Conservation (phyloP, 1,140 invertebrate genomes). For the Penaeus chinensis region DNA sequence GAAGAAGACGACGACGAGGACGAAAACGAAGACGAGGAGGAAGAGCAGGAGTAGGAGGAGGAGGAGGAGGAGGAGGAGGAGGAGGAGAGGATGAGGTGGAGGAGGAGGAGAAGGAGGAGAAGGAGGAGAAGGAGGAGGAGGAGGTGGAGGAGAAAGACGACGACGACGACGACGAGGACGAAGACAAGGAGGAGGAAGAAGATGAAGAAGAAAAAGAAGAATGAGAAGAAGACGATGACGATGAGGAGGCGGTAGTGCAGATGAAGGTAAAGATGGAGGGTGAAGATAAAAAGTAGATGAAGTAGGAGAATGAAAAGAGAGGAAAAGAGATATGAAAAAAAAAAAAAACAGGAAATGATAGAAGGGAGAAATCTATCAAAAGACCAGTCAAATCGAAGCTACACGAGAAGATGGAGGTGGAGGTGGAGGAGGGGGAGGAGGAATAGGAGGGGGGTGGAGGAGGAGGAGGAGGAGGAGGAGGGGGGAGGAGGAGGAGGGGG, state of each 20-base stretch:
- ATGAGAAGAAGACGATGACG: not conserved
- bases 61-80: no score
- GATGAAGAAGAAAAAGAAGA: not conserved
- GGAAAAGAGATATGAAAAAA: not conserved
- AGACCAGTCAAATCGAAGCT: no score
- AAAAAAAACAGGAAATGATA: no score
- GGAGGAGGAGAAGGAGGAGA: not conserved
- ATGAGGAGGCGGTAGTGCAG: not conserved
- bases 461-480: not conserved
- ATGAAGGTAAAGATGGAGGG: not conserved
- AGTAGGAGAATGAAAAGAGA: not conserved
- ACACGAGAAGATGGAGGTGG: not conserved
- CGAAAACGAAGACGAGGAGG: no score
- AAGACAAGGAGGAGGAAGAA: not conserved
- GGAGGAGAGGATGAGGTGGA: not conserved
- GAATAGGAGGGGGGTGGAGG: not conserved
- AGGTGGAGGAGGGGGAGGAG: not conserved
- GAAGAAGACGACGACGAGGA: no score
- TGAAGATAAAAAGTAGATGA: not conserved
- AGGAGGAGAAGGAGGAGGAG: not conserved
- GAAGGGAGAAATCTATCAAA: no score
- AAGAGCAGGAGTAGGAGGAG: no score
- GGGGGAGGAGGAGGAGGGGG: not conserved
- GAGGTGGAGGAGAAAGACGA: not conserved
- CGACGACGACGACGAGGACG: not conserved